Evolutionary conservation across 1,140 invertebrate genomes (phyloP).

Genomic region (Leptinotarsa undecemlineata): DNA sequence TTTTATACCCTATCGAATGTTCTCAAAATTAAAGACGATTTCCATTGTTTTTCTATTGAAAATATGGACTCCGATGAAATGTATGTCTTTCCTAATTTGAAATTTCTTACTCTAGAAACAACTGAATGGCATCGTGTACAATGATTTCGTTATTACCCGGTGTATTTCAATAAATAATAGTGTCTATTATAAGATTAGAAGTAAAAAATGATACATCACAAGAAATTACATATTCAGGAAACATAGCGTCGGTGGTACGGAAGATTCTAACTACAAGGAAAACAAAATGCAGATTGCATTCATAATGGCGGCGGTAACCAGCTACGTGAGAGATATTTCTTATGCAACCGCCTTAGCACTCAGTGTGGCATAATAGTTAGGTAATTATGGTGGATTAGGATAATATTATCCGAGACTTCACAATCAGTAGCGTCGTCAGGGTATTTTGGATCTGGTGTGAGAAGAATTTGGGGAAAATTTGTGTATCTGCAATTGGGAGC

Average conservation of each 20-base stretch:
- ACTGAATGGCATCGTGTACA: no score
- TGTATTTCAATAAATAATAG: no score
- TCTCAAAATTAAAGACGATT: no score
- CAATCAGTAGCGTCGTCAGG: no score
- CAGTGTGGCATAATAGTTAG: slow-evolving; percentile 15
- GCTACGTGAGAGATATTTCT: neutral
- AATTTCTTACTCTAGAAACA: no score
- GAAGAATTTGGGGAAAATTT: neutral
- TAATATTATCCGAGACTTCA: neutral
- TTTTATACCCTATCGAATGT: no score
- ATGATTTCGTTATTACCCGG: no score
- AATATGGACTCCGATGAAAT: no score
- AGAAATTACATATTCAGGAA: slow-evolving; percentile 32
- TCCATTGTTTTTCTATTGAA: no score
- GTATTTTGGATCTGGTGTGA: neutral
- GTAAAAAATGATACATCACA: slow-evolving; percentile 19
- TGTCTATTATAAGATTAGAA: neutral
- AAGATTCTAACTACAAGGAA: neutral
- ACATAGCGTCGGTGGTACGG: slow-evolving; percentile 11
- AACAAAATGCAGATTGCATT: slow-evolving; percentile 22
- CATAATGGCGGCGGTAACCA: slow-evolving; percentile 14
- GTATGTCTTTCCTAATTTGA: no score
- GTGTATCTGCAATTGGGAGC: neutral
- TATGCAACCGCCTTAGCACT: slow-evolving; percentile 7
- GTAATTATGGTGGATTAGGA: slow-evolving; percentile 17